Evolutionary conservation across 2,113 vertebrate genomes (phyloP).

Genomic region (Sylvia atricapilla): DNA sequence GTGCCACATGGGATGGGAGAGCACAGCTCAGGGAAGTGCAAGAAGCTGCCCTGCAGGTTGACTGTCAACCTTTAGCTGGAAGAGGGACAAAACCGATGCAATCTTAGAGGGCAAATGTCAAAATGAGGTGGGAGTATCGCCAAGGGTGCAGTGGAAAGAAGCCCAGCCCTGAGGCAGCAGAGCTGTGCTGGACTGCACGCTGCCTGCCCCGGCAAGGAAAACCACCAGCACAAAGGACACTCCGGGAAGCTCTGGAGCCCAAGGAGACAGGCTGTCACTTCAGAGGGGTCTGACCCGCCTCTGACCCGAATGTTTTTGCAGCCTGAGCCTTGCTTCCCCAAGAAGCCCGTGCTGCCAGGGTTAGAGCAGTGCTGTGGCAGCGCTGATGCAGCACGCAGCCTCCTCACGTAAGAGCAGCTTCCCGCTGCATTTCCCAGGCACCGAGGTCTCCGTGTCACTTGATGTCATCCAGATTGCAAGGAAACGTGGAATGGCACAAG

Average conservation of each 20-base stretch:
- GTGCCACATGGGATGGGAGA: not conserved
- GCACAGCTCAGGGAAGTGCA: fast-evolving
- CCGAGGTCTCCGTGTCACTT: not conserved
- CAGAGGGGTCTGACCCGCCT: constrained; percentile 2
- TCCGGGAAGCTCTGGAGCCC: not conserved
- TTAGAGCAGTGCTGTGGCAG: fast-evolving
- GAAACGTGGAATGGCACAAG: constrained; percentile 16
- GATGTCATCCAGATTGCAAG: not conserved
- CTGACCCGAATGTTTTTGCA: constrained; percentile 19
- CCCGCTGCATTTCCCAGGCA: constrained; percentile 32
- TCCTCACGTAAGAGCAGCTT: not conserved
- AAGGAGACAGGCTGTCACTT: not conserved
- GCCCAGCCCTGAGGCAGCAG: fast-evolving
- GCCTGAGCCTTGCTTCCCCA: not conserved
- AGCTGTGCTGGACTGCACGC: not conserved
- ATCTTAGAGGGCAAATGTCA: not conserved
- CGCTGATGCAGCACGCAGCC: not conserved
- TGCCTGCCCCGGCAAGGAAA: not conserved
- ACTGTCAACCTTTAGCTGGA: not conserved
- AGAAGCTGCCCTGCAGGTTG: not conserved
- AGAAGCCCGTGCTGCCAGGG: not conserved
- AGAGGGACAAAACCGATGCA: not conserved
- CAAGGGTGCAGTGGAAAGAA: not conserved
- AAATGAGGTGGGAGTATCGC: not conserved
- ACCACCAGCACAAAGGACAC: not conserved